Percentiles rank a stretch among this genome's conserved stretches.
phyloP scores from a whole-genome alignment of 2,113 vertebrate genomes.

The Epinephelus moara region DNA sequence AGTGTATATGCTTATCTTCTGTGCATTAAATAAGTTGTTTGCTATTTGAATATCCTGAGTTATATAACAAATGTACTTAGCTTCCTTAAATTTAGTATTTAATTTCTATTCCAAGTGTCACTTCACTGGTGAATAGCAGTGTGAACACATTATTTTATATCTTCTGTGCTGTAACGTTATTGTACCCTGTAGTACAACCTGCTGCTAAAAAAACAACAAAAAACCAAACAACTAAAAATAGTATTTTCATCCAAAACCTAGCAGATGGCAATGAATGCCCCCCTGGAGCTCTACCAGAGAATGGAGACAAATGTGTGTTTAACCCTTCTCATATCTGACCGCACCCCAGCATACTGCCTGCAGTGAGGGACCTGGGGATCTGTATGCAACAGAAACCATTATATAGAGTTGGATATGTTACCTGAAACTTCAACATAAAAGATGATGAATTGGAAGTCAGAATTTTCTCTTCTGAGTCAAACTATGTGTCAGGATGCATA shows the following conservation, averaged over 20 bases:
- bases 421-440: not conserved
- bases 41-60: not conserved
- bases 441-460: not conserved
- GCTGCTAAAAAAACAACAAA: not conserved
- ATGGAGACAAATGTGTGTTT: slow-evolving; percentile 62
- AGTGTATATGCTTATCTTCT: not conserved
- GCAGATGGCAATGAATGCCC: slow-evolving; percentile 55
- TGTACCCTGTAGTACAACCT: not conserved
- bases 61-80: not conserved
- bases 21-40: not conserved
- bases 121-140: not conserved
- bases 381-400: not conserved
- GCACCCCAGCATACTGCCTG: slow-evolving; percentile 8
- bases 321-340: slow-evolving; percentile 37
- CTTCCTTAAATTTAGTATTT: not conserved
- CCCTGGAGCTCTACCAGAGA: slow-evolving; percentile 46
- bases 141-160: not conserved
- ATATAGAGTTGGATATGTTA: not conserved
- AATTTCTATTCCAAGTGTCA: not conserved
- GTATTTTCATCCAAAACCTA: slow-evolving; percentile 41
- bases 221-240: not conserved
- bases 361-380: slow-evolving; percentile 11
- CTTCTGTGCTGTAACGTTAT: not conserved
- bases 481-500: not conserved
- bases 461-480: not conserved